Conservation (phyloP, 1,140 invertebrate species). For the Aphelinus atriplicis region DNA sequence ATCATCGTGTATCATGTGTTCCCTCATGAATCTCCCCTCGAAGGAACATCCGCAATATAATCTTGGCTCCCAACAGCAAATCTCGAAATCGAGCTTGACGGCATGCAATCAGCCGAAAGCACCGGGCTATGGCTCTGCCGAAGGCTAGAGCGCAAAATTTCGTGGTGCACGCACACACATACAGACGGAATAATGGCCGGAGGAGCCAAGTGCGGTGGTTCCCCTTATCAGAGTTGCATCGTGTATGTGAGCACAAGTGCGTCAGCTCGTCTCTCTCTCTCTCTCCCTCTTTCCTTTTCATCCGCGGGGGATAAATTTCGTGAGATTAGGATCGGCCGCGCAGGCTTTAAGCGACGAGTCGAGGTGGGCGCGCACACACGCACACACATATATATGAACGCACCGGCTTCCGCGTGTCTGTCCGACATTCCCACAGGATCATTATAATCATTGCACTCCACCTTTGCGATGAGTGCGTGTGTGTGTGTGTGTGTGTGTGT, state of each 20-base stretch:
- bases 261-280: conserved; percentile 5
- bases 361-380: background rate
- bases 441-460: conserved; percentile 33
- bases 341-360: conserved; percentile 12
- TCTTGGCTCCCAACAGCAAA: too few relatives aligned
- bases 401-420: conserved; percentile 19
- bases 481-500: too few relatives aligned
- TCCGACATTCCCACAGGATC: conserved; percentile 30
- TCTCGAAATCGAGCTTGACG: background rate
- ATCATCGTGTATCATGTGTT: too few relatives aligned
- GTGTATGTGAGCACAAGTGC: conserved; percentile 18
- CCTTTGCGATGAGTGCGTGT: too few relatives aligned
- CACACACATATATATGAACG: background rate
- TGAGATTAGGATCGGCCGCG: conserved; percentile 34
- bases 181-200: background rate
- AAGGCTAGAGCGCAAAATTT: conserved; percentile 21
- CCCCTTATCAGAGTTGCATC: conserved; percentile 11
- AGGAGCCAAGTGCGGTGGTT: background rate
- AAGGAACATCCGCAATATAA: too few relatives aligned
- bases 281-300: background rate
- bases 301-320: conserved; percentile 36
- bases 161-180: background rate
- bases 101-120: conserved; percentile 16
- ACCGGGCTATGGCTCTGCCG: background rate
- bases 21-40: too few relatives aligned